These are phyloP conservation scores for Aramus guarauna DNA, from an alignment of 2,113 vertebrate species.

Conservation along the genomic window DNA sequence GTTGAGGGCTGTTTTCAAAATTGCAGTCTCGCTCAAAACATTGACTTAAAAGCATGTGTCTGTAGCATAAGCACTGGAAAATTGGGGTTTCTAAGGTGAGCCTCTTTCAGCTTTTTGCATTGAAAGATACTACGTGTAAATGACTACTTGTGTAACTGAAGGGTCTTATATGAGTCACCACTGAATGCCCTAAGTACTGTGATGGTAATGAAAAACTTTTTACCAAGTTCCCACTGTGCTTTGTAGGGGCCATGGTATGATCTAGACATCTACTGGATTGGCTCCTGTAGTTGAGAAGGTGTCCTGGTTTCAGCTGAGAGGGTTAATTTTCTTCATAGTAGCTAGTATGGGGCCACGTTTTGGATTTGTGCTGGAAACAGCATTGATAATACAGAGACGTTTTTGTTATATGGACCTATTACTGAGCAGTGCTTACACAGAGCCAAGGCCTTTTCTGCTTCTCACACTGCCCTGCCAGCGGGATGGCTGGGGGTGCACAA, in stretches of 20 bases:
- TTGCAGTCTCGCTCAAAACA: neutral
- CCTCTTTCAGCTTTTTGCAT: neutral
- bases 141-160: neutral
- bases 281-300: neutral
- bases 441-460: too few species aligned
- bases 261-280: neutral
- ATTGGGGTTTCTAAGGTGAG: neutral
- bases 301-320: too few species aligned
- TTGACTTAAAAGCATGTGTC: neutral
- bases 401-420: too few species aligned
- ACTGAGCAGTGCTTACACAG: too few species aligned
- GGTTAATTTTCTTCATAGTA: too few species aligned
- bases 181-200: neutral
- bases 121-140: neutral
- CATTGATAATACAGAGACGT: too few species aligned
- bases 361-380: too few species aligned
- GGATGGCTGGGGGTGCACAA: too few species aligned
- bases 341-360: too few species aligned
- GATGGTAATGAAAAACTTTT: neutral
- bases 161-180: neutral
- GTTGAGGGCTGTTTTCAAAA: neutral
- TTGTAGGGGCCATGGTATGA: neutral
- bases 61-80: neutral
- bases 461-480: too few species aligned
- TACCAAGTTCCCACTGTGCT: neutral